Evolutionary conservation across 2,113 vertebrate species (phyloP), one percentile per base, ranked within the genome.

Genomic region (Oostethus manadensis): DNA sequence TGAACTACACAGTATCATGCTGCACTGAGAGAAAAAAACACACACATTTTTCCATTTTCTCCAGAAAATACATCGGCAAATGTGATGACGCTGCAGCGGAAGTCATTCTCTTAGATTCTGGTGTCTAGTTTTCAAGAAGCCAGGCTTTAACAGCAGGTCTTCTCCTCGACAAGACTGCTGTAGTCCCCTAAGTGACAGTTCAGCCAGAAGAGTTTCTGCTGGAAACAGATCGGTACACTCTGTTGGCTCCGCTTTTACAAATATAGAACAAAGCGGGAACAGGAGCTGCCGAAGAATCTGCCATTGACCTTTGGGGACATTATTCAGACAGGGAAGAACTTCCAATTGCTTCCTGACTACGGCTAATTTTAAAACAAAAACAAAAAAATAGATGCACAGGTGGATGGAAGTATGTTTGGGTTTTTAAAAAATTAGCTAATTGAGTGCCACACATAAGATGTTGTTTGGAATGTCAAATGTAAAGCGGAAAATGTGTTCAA

Each of bases 251-350:
- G 13, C n/a, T 55, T 38, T 55, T 38, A 17, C 11, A 38, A 33
- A 38, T 6, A 20, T 40, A 40, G 51, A 38, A 20, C 29, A 20
- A 33, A 55, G 6, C 11, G 8, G 33, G 33, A 55, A 18, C n/a
- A 40, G n/a, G 33, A 55, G 18, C 17, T 55, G 51, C 33, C 51
- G 35, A 55, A 35, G 29, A 15, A n/a, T n/a, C n/a, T 55, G 51
- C 33, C n/a, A 20, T 35, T 55, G 51, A 55, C 51, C 51, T 55
- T 55, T 55, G 33, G 51, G 38, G 51, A 55, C 51, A 55, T 55
- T 55, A 55, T 55, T 55, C 18, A 55, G 38, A 38, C 38, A 20
- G n/a, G 33, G 38, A 55, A 20, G 33, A 29, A 38, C 8, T 20
- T 55, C 11, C 51, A 38, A 20, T 55, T 20, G 35, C 35, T n/a